Conservation (phyloP, 2,888 invertebrate genomes). For the Drosophila suboccidentalis region DNA sequence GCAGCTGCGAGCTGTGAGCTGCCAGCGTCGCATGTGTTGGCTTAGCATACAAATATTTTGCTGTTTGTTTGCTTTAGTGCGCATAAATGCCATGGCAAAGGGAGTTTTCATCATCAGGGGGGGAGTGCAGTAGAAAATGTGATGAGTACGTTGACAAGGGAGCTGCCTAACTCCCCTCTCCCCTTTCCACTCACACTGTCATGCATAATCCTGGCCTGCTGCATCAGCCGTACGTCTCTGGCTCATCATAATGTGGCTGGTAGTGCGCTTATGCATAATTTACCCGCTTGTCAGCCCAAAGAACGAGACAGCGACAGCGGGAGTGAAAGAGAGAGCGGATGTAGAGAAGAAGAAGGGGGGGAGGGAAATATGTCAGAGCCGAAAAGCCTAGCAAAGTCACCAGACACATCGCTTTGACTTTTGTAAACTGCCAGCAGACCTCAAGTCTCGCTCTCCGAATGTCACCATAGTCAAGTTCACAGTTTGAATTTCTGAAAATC, state of each 20-base stretch:
- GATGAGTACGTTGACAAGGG: slow-evolving; percentile 79
- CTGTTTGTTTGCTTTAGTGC: slow-evolving; percentile 80
- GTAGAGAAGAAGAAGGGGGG: background rate
- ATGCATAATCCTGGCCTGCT: slow-evolving; percentile 78
- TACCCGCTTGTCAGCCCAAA: slow-evolving; percentile 69
- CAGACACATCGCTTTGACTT: slow-evolving; percentile 34
- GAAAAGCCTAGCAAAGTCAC: slow-evolving; percentile 53
- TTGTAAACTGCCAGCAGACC: slow-evolving; percentile 25
- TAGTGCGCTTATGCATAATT: slow-evolving; percentile 81
- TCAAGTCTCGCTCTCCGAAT: slow-evolving; percentile 19
- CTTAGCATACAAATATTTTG: slow-evolving; percentile 82
- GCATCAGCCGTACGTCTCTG: slow-evolving; percentile 74
- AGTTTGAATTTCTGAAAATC: slow-evolving; percentile 12
- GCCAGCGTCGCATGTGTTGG: slow-evolving; percentile 74
- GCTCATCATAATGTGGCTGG: slow-evolving; percentile 78
- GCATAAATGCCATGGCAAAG: slow-evolving; percentile 65
- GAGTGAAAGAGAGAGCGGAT: background rate
- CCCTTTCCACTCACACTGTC: slow-evolving; percentile 39
- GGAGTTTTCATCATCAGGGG: slow-evolving; percentile 1
- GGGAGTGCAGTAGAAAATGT: slow-evolving; percentile 61
- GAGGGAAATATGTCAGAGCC: slow-evolving; percentile 48
- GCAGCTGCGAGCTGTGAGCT: slow-evolving; percentile 59
- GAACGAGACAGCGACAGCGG: slow-evolving; percentile 39
- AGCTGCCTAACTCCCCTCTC: slow-evolving; percentile 41
- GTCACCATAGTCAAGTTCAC: slow-evolving; percentile 15